Evolutionary conservation across 2,113 vertebrate species (phyloP), one percentile per base, ranked within the genome.

Genomic region (Merops nubicus): DNA sequence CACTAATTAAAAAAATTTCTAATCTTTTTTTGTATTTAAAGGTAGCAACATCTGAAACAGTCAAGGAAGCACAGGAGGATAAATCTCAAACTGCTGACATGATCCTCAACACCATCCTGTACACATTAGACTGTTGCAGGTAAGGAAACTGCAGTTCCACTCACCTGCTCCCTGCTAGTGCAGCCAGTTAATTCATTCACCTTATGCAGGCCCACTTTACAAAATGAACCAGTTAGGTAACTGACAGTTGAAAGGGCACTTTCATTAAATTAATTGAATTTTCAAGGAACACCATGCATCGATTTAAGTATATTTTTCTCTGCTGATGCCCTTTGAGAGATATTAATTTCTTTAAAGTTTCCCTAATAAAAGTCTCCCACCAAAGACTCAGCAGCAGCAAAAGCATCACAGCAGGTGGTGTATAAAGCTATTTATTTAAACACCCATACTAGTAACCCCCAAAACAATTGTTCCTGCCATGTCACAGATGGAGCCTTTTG

Each of bases 371-470:
- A 96, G 51, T 91, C 88, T 94, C 33, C 53, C 54, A 47, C 33
- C 17, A 50, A 75, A 92, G 76, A 90, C 72, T 57, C 81, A 88
- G 68, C 69, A 73, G 26, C 60, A 94, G 70, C 51, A 80, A 96
- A 91, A 67, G 51, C 11, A 62, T 8, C 86, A 68, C 45, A 95
- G 56, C 26, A 88, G 64, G 63, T 62, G 67, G 92, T 54, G 25
- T 50, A 72, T 67, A 95, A 96, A 95, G 67, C 83, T 94, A 40
- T 43, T 74, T 94, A 91, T 97, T 96, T 89, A 88, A 97, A 95
- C 64, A 93, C 9, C 6, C 48, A 9, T 16, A 69, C n/a, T 6
- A 36, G 15, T 36, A 81, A 42, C 7, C 23, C 8, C 16, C 28
- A 42, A 45, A 81, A 31, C 5, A 70, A 14, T 22, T 5, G 62